phyloP scores from a whole-genome alignment of 2,888 invertebrate species.

The Callimorpha dominula region DNA sequence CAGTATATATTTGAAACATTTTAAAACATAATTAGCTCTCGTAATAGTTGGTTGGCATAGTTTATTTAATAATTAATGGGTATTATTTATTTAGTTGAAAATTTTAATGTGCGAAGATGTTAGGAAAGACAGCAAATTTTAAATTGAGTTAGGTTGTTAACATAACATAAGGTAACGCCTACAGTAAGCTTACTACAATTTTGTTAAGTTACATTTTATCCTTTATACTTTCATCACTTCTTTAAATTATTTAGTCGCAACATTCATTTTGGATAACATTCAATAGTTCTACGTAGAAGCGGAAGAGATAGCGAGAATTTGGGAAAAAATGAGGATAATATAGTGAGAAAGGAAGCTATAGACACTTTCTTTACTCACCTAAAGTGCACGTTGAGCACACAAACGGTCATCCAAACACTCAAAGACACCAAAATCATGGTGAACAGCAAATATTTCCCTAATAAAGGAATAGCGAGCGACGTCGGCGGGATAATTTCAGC shows the following conservation, averaged over 20 bases:
- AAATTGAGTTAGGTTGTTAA: background rate
- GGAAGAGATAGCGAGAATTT: constrained; percentile 37
- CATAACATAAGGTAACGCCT: constrained; percentile 7
- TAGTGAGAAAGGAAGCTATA: constrained; percentile 52
- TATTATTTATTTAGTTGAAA: background rate
- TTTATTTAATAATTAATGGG: background rate
- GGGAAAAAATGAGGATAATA: constrained; percentile 31
- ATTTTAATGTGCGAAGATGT: constrained; percentile 11
- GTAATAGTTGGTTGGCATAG: background rate
- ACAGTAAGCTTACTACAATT: constrained; percentile 15
- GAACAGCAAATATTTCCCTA: constrained; percentile 89
- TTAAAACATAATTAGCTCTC: too few relatives aligned
- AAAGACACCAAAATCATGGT: constrained; percentile 97
- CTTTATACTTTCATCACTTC: constrained; percentile 18
- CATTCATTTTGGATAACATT: constrained; percentile 14
- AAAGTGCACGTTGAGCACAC: constrained; percentile 96
- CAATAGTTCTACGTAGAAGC: constrained; percentile 42
- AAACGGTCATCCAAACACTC: constrained; percentile 96
- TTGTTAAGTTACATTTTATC: constrained; percentile 4
- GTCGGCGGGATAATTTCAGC: constrained; percentile 99
- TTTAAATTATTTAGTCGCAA: constrained; percentile 14
- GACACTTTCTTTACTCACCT: constrained; percentile 67
- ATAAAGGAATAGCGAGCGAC: constrained; percentile 95
- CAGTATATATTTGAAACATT: too few relatives aligned
- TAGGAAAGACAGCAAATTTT: background rate